Percentiles rank a stretch among this genome's conserved stretches.
These are phyloP conservation scores for Alaudala cheleensis DNA, from an alignment of 2,113 vertebrate species.

Conservation along the genomic window DNA sequence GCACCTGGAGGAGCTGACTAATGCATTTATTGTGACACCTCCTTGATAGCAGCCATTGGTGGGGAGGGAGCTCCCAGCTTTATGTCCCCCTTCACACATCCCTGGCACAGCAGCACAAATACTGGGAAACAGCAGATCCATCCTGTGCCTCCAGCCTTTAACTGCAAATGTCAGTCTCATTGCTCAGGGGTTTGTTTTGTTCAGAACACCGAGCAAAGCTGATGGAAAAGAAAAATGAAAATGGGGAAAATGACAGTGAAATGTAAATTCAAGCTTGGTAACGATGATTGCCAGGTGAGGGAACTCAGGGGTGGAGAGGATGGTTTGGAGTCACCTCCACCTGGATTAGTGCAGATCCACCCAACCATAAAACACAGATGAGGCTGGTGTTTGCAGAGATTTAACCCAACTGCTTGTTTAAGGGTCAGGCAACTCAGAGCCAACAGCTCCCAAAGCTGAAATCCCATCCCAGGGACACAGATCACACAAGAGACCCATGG, in stretches of 20 bases:
- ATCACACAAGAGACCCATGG: background rate
- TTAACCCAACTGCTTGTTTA: background rate
- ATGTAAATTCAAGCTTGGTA: background rate
- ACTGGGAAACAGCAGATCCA: background rate
- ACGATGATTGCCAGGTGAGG: background rate
- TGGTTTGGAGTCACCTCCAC: background rate
- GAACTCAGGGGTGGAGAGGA: background rate
- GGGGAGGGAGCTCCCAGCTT: background rate
- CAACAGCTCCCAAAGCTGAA: background rate
- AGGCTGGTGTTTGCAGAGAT: background rate
- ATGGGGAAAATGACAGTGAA: background rate
- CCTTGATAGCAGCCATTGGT: background rate
- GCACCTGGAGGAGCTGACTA: slow-evolving; percentile 20
- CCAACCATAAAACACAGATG: background rate
- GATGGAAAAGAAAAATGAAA: background rate
- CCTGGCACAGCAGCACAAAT: background rate
- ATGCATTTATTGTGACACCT: slow-evolving; percentile 22
- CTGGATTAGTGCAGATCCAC: background rate
- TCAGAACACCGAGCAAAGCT: background rate
- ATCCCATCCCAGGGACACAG: background rate
- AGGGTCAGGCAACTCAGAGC: background rate
- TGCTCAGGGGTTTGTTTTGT: background rate
- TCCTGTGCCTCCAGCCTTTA: background rate
- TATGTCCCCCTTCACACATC: background rate
- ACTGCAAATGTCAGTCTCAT: background rate